Conservation (phyloP, 1,140 invertebrate species). For the Magallana angulata region DNA sequence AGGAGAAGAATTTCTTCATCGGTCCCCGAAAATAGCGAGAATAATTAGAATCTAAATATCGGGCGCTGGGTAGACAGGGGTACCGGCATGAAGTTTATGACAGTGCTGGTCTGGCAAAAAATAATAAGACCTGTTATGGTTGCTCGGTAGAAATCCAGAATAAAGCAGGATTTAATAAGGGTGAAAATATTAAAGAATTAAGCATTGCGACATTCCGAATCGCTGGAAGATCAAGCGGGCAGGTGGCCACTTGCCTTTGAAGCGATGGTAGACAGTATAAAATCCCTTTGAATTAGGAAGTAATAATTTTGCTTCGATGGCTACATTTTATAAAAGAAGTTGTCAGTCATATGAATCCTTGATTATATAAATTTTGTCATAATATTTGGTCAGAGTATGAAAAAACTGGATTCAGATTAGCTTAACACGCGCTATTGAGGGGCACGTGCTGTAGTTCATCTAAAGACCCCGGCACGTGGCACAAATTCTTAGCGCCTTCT, state of each 20-base stretch:
- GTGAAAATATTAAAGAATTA: conserved; percentile 38
- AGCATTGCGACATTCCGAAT: conserved; percentile 12
- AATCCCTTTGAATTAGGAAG: conserved; percentile 17
- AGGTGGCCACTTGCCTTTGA: conserved; percentile 27
- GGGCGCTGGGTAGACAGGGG: not conserved
- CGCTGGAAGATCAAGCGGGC: not conserved
- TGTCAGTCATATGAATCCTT: conserved; percentile 23
- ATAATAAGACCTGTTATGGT: not conserved
- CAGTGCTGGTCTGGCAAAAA: not conserved
- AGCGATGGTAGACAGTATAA: conserved; percentile 4
- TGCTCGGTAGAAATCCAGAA: conserved; percentile 16
- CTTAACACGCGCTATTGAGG: conserved; percentile 26
- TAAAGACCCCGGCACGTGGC: conserved; percentile 9
- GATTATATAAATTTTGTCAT: conserved; percentile 43
- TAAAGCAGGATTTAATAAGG: conserved; percentile 36
- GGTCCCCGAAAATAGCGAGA: conserved; percentile 15
- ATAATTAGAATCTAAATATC: conserved; percentile 43
- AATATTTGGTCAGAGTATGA: conserved; percentile 36
- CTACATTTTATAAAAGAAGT: conserved; percentile 13
- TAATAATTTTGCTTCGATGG: conserved; percentile 33
- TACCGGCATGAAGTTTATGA: conserved; percentile 5
- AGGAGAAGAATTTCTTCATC: not conserved
- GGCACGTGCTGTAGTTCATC: conserved; percentile 21
- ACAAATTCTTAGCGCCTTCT: not conserved
- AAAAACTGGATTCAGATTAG: conserved; percentile 24